These are phyloP conservation scores for Argyrosomus regius DNA, from an alignment of 2,797 vertebrate genomes.

Conservation along the genomic window DNA sequence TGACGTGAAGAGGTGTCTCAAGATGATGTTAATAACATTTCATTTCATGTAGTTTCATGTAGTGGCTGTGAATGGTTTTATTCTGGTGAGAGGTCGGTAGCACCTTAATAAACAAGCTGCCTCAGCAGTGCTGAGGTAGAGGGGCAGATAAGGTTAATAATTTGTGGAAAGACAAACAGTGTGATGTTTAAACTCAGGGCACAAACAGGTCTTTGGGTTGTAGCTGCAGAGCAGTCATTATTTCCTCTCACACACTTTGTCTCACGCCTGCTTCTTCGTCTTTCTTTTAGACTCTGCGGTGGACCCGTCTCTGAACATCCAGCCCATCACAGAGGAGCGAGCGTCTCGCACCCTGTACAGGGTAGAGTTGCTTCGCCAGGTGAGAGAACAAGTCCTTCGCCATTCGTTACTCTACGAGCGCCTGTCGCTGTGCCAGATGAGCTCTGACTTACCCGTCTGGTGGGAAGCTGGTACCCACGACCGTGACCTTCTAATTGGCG, in stretches of 20 bases:
- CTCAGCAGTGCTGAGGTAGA: slow-evolving; percentile 33
- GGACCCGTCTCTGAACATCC: slow-evolving; percentile 94
- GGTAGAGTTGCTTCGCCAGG: slow-evolving; percentile 95
- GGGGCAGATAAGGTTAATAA: slow-evolving; percentile 71
- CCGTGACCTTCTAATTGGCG: slow-evolving; percentile 96
- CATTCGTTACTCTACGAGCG: slow-evolving; percentile 92
- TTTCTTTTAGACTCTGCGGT: slow-evolving; percentile 85
- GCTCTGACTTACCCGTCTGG: slow-evolving; percentile 96
- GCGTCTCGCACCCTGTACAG: slow-evolving; percentile 97
- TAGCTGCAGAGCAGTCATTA: not conserved
- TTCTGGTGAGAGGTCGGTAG: slow-evolving; percentile 25
- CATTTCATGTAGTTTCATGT: not conserved
- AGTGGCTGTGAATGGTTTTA: slow-evolving; percentile 15
- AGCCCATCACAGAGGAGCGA: slow-evolving; percentile 97
- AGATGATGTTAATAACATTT: not conserved
- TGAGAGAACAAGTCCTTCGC: slow-evolving; percentile 96
- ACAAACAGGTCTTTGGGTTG: slow-evolving; percentile 42
- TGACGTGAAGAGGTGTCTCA: not conserved
- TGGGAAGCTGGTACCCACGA: slow-evolving; percentile 97
- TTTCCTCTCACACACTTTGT: not conserved
- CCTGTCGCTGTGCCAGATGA: slow-evolving; percentile 93
- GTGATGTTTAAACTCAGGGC: slow-evolving; percentile 36
- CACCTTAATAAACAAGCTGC: slow-evolving; percentile 43
- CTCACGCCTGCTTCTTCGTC: slow-evolving; percentile 31
- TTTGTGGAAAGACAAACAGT: slow-evolving; percentile 70